phyloP scores from a whole-genome alignment of 92 coral and sea anemone species.

The Zoanthus sansibaricus region DNA sequence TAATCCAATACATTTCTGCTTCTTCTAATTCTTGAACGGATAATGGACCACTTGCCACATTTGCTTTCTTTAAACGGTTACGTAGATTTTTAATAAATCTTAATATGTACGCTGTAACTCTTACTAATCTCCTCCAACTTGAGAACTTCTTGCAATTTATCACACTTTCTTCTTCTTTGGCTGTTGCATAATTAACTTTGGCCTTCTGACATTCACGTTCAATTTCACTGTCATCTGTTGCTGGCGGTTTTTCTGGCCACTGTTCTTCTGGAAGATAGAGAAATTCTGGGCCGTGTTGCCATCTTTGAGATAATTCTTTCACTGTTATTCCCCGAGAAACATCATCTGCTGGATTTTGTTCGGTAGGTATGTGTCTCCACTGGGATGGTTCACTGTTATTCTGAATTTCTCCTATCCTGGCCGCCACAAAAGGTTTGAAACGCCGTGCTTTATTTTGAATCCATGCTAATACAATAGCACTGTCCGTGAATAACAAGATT shows the following conservation, averaged over 20 bases:
- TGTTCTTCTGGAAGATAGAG: slow-evolving; percentile 50
- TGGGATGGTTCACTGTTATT: slow-evolving; percentile 53
- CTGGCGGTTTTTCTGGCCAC: slow-evolving; percentile 46
- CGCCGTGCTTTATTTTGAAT: background rate
- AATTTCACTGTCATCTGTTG: slow-evolving; percentile 21
- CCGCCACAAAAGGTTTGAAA: too few relatives aligned
- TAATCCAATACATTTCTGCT: background rate
- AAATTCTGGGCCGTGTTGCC: slow-evolving; percentile 59
- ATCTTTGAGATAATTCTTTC: slow-evolving; percentile 33
- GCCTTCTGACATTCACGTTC: slow-evolving; percentile 17
- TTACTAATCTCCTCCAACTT: slow-evolving; percentile 66
- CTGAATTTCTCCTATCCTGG: slow-evolving; percentile 24
- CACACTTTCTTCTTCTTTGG: slow-evolving; percentile 17
- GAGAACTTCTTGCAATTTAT: slow-evolving; percentile 60
- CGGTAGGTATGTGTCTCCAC: slow-evolving; percentile 54
- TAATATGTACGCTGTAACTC: slow-evolving; percentile 56
- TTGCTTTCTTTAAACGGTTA: background rate
- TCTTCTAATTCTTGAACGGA: background rate
- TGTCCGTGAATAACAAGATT: slow-evolving; percentile 30
- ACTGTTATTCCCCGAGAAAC: slow-evolving; percentile 56
- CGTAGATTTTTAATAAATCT: slow-evolving; percentile 41
- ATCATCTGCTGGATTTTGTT: slow-evolving; percentile 54
- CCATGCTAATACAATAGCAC: slow-evolving; percentile 14
- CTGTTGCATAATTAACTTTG: slow-evolving; percentile 14
- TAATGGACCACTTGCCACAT: background rate